Evolutionary conservation across 1,140 invertebrate species (phyloP), one percentile per base, ranked within the genome.

Genomic region (Brachionus koreanus): DNA sequence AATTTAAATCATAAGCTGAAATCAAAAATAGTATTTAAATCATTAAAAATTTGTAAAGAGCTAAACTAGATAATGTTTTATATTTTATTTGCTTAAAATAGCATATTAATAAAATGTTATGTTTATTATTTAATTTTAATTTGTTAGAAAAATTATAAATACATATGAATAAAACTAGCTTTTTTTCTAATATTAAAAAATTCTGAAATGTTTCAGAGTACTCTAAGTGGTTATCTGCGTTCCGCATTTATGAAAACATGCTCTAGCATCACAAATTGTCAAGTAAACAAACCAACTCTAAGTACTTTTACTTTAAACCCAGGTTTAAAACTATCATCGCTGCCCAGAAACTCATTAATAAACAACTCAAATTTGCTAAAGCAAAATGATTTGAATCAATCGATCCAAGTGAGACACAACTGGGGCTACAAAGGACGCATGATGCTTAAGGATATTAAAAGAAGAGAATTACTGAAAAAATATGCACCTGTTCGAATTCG

Each of bases 381-480:
- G 19, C 65, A 37, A 23, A 39, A 6, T n/a, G 65, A 69, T 16
- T 69, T 39, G 37, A 69, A 69, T 23, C 69, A 74, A 74, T 74
- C 42, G 7, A 29, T 74, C 13, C 69, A 74, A 74, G 69, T 74
- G 43, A 74, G 69, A 74, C 37, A 74, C 33, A 72, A 72, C 29
- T 67, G 57, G 57, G 82, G 82, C 39, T 82, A 82, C 29, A 63
- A 63, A 49, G 82, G 82, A 39, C 43, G 67, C 23, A 72, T 69
- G 84, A 95, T 95, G 94, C 90, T 92, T 23, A 90, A 93, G 82
- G 95, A 97, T 89, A 91, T 93, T 0, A 94, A 94, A 86, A 90
- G 93, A 69, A 90, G 95, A 79, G 90, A 92, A 85, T 89, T 92
- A 83, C 91, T 92, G 2, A 91, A 91, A 82, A 91, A 95, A 86